Evolutionary conservation across 2,797 vertebrate genomes (phyloP).

Genomic region (Helarctos malayanus): DNA sequence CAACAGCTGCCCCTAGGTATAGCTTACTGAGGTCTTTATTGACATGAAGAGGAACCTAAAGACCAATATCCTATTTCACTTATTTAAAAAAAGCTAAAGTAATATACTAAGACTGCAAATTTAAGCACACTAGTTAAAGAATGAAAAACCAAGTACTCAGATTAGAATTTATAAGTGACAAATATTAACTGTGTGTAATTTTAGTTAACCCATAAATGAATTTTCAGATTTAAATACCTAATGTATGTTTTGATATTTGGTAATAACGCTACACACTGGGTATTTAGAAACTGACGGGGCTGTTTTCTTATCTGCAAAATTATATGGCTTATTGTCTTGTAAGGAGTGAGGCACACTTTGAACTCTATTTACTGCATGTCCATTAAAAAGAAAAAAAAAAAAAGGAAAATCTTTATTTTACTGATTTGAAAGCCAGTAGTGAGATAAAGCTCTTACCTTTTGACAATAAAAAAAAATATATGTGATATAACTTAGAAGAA

Average conservation of each 20-base stretch:
- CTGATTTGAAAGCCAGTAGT: not conserved
- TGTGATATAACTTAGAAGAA: not conserved
- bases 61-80: not conserved
- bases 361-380: not conserved
- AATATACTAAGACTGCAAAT: not conserved
- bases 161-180: constrained; percentile 46
- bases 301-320: constrained; percentile 20
- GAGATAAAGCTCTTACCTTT: not conserved
- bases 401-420: not conserved
- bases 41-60: not conserved
- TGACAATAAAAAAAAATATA: constrained; percentile 14
- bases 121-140: not conserved
- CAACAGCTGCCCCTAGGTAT: not conserved
- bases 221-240: not conserved
- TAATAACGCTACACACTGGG: not conserved
- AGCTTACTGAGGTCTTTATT: not conserved
- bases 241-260: not conserved
- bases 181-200: not conserved
- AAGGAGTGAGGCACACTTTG: not conserved
- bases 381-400: not conserved
- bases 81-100: not conserved
- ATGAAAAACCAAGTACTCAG: constrained; percentile 20
- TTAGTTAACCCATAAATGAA: not conserved
- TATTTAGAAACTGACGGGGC: constrained; percentile 1
- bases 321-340: not conserved